Percentiles rank a stretch among this genome's conserved stretches.
Evolutionary conservation across 2,113 vertebrate species (phyloP).

Genomic region (Papio anubis): DNA sequence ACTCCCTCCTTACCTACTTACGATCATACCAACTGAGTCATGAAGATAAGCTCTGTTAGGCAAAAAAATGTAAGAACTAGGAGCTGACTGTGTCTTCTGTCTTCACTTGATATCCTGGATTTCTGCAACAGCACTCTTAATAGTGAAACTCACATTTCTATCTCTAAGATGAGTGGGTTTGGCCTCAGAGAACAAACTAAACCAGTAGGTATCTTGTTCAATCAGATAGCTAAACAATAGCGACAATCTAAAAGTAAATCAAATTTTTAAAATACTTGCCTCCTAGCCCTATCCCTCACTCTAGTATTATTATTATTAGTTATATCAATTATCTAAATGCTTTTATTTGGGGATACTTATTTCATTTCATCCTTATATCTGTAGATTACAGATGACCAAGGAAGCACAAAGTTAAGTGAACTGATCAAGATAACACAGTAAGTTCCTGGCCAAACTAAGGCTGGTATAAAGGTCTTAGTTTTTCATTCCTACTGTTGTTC

Average conservation of each 20-base stretch:
- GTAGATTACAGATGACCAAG: background rate
- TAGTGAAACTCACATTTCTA: background rate
- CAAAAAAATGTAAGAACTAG: background rate
- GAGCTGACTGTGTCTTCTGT: background rate
- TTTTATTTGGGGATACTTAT: background rate
- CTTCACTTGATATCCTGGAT: background rate
- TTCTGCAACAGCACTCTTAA: background rate
- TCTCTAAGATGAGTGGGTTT: background rate
- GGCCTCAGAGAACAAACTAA: background rate
- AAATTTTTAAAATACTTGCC: background rate
- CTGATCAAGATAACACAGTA: background rate
- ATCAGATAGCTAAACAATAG: background rate
- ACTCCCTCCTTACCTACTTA: background rate
- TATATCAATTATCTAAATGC: background rate
- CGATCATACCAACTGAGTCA: background rate
- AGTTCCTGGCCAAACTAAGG: background rate
- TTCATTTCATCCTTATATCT: background rate
- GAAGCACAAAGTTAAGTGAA: background rate
- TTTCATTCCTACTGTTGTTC: too few relatives aligned
- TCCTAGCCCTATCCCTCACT: background rate
- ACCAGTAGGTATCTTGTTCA: background rate
- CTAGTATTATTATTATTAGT: background rate
- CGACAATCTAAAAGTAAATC: background rate
- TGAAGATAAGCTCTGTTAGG: background rate
- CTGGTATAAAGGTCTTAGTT: background rate